Conservation (phyloP, 2,113 vertebrate species). For the Cynocephalus volans region DNA sequence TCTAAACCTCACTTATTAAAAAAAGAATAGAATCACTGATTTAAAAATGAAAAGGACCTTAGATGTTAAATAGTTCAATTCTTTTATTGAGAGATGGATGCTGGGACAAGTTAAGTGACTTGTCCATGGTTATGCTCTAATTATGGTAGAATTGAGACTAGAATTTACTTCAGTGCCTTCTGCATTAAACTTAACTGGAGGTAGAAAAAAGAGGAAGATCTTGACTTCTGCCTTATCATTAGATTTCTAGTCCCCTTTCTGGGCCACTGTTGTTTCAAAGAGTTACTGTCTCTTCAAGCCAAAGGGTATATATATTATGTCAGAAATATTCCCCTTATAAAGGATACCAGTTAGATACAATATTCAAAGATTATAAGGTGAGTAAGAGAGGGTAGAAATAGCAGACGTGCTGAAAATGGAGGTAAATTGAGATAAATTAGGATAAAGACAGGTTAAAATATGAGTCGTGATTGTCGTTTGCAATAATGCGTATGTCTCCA, state of each 20-base stretch:
- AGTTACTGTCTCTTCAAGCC: conserved; percentile 24
- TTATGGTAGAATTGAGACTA: background rate
- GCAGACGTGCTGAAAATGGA: background rate
- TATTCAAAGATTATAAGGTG: background rate
- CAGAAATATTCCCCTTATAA: conserved; percentile 24
- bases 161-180: background rate
- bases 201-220: background rate
- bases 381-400: background rate
- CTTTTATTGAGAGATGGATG: conserved; percentile 32
- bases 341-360: background rate
- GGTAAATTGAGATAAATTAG: conserved; percentile 9
- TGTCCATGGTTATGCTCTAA: background rate
- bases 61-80: background rate
- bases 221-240: background rate
- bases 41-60: background rate
- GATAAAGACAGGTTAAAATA: background rate
- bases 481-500: background rate
- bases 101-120: background rate
- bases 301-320: background rate
- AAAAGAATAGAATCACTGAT: conserved; percentile 13
- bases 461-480: background rate
- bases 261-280: background rate
- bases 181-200: background rate
- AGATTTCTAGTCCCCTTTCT: conserved; percentile 33
- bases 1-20: conserved; percentile 52